Conservation (phyloP, 2,797 vertebrate genomes). For the Channa striata region DNA sequence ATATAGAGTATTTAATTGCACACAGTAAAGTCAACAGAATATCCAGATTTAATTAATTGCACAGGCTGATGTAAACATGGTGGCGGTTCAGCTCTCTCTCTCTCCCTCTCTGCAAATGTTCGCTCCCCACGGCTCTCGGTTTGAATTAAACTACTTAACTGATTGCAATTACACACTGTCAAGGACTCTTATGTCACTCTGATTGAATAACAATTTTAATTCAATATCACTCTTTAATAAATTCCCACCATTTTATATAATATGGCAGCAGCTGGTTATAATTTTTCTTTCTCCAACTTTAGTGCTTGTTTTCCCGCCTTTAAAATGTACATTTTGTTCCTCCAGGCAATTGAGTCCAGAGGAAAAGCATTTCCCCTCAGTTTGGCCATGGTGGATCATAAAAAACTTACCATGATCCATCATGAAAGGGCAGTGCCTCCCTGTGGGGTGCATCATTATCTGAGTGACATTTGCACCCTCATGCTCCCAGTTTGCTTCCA, state of each 20-base stretch:
- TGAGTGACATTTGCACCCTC: conserved; percentile 53
- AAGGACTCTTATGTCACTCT: conserved; percentile 66
- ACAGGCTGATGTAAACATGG: conserved; percentile 63
- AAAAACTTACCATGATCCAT: conserved; percentile 37
- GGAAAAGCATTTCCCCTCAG: conserved; percentile 10
- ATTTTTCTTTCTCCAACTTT: conserved; percentile 45
- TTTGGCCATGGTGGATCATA: conserved; percentile 30
- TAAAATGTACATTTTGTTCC: neutral
- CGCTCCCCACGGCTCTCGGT: conserved; percentile 64
- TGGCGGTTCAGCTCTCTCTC: conserved; percentile 40
- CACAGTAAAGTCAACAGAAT: conserved; percentile 33
- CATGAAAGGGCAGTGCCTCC: conserved; percentile 43
- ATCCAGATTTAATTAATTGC: conserved; percentile 52
- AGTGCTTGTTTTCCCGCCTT: conserved; percentile 13
- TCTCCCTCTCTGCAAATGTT: conserved; percentile 30
- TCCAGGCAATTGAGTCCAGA: neutral
- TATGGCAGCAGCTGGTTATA: conserved; percentile 61
- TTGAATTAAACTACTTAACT: conserved; percentile 74
- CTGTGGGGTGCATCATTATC: conserved; percentile 44
- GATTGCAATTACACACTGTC: conserved; percentile 78
- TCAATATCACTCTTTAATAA: conserved; percentile 45
- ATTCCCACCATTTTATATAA: conserved; percentile 48
- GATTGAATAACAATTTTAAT: conserved; percentile 72
- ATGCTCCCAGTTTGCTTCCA: conserved; percentile 50
- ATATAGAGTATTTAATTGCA: neutral